Percentiles rank a stretch among this genome's conserved stretches.
phyloP scores from a whole-genome alignment of 1,140 invertebrate species.

The Drosophila rhopaloa region DNA sequence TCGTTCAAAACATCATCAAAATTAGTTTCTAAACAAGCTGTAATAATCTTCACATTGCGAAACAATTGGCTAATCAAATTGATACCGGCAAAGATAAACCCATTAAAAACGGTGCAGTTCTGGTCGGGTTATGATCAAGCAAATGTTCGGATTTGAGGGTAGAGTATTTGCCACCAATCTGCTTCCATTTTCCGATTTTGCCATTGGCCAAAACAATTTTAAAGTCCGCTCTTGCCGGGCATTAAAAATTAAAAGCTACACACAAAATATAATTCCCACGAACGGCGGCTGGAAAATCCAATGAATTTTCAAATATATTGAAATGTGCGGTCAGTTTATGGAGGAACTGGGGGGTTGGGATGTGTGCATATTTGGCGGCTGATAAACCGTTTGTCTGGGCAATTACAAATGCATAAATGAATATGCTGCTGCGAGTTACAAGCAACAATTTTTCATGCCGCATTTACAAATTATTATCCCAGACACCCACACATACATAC shows the following conservation, averaged over 20 bases:
- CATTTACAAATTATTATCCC: slow-evolving; percentile 44
- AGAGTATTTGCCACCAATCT: background rate
- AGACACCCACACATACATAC: background rate
- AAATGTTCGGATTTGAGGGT: slow-evolving; percentile 12
- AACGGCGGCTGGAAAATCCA: slow-evolving; percentile 38
- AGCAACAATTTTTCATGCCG: slow-evolving; percentile 32
- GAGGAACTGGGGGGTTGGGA: background rate
- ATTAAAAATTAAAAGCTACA: slow-evolving; percentile 58
- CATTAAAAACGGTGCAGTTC: slow-evolving; percentile 22
- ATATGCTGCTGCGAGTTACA: slow-evolving; percentile 31
- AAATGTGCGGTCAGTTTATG: slow-evolving; percentile 35
- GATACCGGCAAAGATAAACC: slow-evolving; percentile 4
- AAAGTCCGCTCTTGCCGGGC: slow-evolving; percentile 12
- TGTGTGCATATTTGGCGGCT: slow-evolving; percentile 21
- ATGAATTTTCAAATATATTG: slow-evolving; percentile 70
- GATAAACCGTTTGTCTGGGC: slow-evolving; percentile 43
- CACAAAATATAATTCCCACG: slow-evolving; percentile 24
- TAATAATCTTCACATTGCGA: slow-evolving; percentile 15
- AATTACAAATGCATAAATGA: slow-evolving; percentile 60
- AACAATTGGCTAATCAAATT: slow-evolving; percentile 41
- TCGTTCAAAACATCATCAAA: background rate
- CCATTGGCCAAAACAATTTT: slow-evolving; percentile 16
- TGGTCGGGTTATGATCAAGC: slow-evolving; percentile 10
- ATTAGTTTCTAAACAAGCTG: background rate
- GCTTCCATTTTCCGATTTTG: background rate